phyloP scores from a whole-genome alignment of 1,140 invertebrate species.

The Eurosta solidaginis region DNA sequence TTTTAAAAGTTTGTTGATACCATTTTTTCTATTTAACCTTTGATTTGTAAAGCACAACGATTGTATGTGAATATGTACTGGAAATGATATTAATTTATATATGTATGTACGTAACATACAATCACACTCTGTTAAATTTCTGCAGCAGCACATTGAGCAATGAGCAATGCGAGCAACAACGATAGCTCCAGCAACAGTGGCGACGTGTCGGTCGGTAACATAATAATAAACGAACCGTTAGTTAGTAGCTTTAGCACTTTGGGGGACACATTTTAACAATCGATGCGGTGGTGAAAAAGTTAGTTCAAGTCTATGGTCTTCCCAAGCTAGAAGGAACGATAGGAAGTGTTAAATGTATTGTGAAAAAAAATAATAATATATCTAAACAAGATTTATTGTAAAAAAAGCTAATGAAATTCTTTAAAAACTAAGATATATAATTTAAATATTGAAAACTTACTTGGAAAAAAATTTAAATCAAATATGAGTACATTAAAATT shows the following conservation, averaged over 20 bases:
- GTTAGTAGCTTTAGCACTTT: not conserved
- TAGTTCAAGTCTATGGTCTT: constrained; percentile 16
- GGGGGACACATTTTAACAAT: not conserved
- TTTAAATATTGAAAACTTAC: not conserved
- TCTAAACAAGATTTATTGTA: too few relatives aligned
- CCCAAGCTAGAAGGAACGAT: not conserved
- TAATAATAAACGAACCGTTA: not conserved
- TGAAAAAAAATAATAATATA: too few relatives aligned
- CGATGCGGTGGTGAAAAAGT: constrained; percentile 17
- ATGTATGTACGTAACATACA: too few relatives aligned
- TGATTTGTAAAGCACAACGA: not conserved
- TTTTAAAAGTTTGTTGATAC: not conserved
- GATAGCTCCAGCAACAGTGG: not conserved
- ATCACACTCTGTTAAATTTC: not conserved
- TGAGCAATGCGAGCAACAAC: not conserved
- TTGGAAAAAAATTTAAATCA: not conserved
- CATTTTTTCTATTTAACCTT: too few relatives aligned
- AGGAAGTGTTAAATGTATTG: not conserved
- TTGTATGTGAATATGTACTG: constrained; percentile 9
- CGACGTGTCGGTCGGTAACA: not conserved
- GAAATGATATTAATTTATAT: too few relatives aligned
- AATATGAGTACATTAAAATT: not conserved
- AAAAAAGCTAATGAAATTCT: not conserved
- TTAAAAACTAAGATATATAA: not conserved
- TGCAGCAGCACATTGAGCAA: too few relatives aligned